Percentiles rank a stretch among this genome's conserved stretches.
Evolutionary conservation across 2,797 vertebrate genomes (phyloP).

Genomic region (Cynodonichthys magdalenae): DNA sequence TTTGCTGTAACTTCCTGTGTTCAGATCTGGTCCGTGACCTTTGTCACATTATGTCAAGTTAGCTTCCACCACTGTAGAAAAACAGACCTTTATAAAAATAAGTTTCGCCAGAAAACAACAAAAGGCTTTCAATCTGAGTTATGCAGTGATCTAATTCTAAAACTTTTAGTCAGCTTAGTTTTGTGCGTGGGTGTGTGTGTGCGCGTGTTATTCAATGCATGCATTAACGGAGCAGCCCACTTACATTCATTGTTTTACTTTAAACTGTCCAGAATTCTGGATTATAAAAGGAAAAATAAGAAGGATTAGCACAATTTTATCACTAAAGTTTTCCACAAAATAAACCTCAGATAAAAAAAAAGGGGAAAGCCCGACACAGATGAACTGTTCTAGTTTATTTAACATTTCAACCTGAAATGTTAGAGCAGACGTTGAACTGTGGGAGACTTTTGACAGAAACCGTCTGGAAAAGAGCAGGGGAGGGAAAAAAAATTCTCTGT

Average conservation of each 20-base stretch:
- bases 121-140: slow-evolving; percentile 16
- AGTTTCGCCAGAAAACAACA: background rate
- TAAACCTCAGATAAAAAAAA: background rate
- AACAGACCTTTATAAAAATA: slow-evolving; percentile 15
- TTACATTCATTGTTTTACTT: slow-evolving; percentile 5
- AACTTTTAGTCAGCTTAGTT: slow-evolving; percentile 4
- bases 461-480: background rate
- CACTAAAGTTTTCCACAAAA: background rate
- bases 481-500: background rate
- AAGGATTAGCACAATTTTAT: background rate
- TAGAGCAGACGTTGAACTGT: background rate
- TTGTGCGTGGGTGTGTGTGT: background rate
- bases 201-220: slow-evolving; percentile 4
- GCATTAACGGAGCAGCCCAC: slow-evolving; percentile 7
- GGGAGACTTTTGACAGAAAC: background rate
- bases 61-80: slow-evolving; percentile 27
- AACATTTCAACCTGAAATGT: background rate
- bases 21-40: slow-evolving; percentile 35
- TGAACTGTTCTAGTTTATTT: too few species aligned
- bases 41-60: slow-evolving; percentile 8
- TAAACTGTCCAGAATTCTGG: slow-evolving; percentile 4
- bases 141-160: slow-evolving; percentile 6
- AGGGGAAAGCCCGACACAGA: slow-evolving; percentile 9
- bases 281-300: background rate
- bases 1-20: slow-evolving; percentile 32